Evolutionary conservation across 2,113 vertebrate genomes (phyloP).

Genomic region (Larimichthys polyactis): DNA sequence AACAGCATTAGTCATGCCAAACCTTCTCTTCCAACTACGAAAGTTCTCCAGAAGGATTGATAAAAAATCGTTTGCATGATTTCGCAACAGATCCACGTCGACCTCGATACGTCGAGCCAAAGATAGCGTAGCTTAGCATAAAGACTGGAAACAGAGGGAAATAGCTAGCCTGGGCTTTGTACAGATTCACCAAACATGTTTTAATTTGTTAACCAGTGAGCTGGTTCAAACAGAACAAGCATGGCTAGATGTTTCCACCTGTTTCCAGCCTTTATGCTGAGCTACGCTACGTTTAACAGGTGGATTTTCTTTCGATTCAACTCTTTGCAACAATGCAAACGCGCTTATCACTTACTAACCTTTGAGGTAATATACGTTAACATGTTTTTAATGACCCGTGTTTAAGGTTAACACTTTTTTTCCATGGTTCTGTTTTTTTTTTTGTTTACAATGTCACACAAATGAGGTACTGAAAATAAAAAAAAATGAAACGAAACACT

Average conservation of each 20-base stretch:
- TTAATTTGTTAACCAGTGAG: neutral
- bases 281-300: neutral
- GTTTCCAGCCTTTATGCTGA: neutral
- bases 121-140: neutral
- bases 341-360: neutral
- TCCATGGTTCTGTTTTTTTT: neutral
- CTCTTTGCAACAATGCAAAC: neutral
- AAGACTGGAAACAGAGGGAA: neutral
- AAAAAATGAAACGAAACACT: no score
- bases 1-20: slow-evolving; percentile 21
- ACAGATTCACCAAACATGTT: neutral
- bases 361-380: neutral
- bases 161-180: neutral
- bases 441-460: neutral
- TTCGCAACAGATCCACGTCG: slow-evolving; percentile 20
- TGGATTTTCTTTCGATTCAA: no score
- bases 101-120: neutral
- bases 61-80: slow-evolving; percentile 6
- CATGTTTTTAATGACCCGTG: neutral
- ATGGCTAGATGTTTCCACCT: neutral
- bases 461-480: no score
- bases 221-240: no score
- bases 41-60: slow-evolving; percentile 4
- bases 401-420: neutral
- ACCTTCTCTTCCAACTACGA: neutral